Percentiles rank a stretch among this genome's conserved stretches.
phyloP scores from a whole-genome alignment of 2,797 vertebrate species.

The Protonibea diacanthus region DNA sequence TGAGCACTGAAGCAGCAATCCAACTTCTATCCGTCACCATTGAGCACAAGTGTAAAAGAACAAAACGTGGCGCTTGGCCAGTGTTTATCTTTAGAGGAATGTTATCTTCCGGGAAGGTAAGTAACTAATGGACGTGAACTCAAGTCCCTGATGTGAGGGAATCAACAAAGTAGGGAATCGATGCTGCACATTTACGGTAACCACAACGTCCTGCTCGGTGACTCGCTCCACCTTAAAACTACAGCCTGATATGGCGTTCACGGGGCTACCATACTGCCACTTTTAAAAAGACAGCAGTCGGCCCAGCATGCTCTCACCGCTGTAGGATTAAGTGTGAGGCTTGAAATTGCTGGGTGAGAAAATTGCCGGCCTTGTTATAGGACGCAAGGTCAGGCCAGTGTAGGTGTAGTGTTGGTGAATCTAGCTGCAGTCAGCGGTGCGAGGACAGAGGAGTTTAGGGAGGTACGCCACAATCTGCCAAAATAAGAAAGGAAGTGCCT shows the following conservation, averaged over 20 bases:
- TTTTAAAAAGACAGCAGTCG: slow-evolving; percentile 3
- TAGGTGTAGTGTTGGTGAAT: slow-evolving; percentile 3
- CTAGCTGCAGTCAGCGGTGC: neutral
- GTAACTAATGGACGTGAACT: slow-evolving; percentile 35
- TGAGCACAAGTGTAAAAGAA: slow-evolving; percentile 51
- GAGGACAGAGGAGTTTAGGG: neutral
- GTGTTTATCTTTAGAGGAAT: slow-evolving; percentile 50
- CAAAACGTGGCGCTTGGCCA: slow-evolving; percentile 40
- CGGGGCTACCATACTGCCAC: neutral
- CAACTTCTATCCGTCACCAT: slow-evolving; percentile 50
- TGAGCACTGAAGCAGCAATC: slow-evolving; percentile 54
- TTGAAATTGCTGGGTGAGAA: slow-evolving; percentile 43
- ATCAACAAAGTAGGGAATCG: slow-evolving; percentile 9
- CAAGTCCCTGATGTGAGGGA: slow-evolving; percentile 9
- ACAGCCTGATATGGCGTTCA: neutral
- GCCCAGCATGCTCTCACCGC: neutral
- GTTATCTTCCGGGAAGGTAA: slow-evolving; percentile 42
- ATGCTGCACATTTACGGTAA: slow-evolving; percentile 9
- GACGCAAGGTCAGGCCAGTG: neutral
- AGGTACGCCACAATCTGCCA: neutral
- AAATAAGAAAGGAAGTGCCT: neutral
- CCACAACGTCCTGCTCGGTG: slow-evolving; percentile 5
- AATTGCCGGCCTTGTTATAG: neutral
- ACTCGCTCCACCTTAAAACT: neutral
- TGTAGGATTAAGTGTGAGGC: slow-evolving; percentile 19